phyloP scores from a whole-genome alignment of 2,888 invertebrate species.

The Marasmarcha lunaedactyla region DNA sequence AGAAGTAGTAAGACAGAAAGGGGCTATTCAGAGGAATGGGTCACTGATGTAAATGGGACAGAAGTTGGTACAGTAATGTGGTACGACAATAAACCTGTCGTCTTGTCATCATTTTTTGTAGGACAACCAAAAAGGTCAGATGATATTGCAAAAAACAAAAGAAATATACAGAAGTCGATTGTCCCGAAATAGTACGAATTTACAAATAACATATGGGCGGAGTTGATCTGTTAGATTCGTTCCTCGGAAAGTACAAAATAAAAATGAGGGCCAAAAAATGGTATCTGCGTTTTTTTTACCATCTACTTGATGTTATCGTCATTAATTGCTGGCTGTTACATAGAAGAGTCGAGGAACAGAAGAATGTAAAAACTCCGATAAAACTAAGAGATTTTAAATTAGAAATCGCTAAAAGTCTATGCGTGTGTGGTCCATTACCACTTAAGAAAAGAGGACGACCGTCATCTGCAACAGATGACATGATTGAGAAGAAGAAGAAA shows the following conservation, averaged over 20 bases:
- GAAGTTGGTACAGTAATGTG: slow-evolving; percentile 10
- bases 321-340: slow-evolving; percentile 13
- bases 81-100: slow-evolving; percentile 15
- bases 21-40: slow-evolving; percentile 15
- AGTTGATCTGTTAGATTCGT: slow-evolving; percentile 14
- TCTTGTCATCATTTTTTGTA: slow-evolving; percentile 14
- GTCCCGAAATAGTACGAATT: slow-evolving; percentile 9
- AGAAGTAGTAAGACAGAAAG: slow-evolving; percentile 7
- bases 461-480: not conserved
- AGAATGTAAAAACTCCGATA: slow-evolving; percentile 5
- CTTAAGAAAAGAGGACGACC: slow-evolving; percentile 10
- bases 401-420: slow-evolving; percentile 11
- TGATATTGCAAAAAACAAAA: slow-evolving; percentile 14
- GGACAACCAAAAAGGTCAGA: slow-evolving; percentile 7
- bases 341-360: slow-evolving; percentile 9
- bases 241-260: slow-evolving; percentile 13
- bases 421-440: slow-evolving; percentile 9
- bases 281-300: slow-evolving; percentile 15
- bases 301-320: slow-evolving; percentile 11
- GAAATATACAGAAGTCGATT: slow-evolving; percentile 12
- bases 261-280: slow-evolving; percentile 13
- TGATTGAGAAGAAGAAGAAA: slow-evolving; percentile 7
- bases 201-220: slow-evolving; percentile 15
- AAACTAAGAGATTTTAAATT: slow-evolving; percentile 11
- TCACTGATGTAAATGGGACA: slow-evolving; percentile 4